Base-by-base conservation (phyloP, 2,888 invertebrate species). In the Holacanthella duospinosa region DNA sequence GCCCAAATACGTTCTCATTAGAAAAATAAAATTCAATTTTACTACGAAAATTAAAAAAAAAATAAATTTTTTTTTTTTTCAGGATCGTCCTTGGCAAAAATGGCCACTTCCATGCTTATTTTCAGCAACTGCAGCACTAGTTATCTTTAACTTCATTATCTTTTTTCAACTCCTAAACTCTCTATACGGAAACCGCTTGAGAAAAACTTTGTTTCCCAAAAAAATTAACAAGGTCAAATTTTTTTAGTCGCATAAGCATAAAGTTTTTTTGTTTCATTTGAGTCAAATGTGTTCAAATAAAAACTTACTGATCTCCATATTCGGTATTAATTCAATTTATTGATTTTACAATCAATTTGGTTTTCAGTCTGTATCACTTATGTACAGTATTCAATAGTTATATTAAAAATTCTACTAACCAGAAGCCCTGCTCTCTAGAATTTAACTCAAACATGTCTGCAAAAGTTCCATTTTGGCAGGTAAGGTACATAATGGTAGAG, bases 61-160 rank as follows among this genome's bases (percentile, higher is more conserved):
- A n/a, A n/a, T n/a, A 36, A 36, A 36, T 36, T 12, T 16, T 6
- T 36, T 36, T 36, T 36, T 36, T 36, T 36, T 36, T 36, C 16
- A 6, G 16, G 88, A 92, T 77, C 82, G 86, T 57, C 87, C 88
- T 0, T 93, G 92, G 90, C 73, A 73, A 57, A 67, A 63, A 53
- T 72, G 72, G 72, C 72, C 72, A 4, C 66, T 71, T 60, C 70
- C 72, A 16, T 68, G 66, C 24, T n/a, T 72, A 0, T 24, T 65
- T n/a, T 67, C 70, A 2, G 63, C 68, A n/a, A 56, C 63, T 24
- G 43, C 64, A 0, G 57, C 64, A 9, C 63, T 61, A 54, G 29
- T 64, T 2, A 12, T 64, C 16, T 62, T 71, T 28, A 66, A 72
- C 43, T 29, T 64, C 29, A 43, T 68, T 24, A 59, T 64, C 24